Conservation (phyloP, 2,888 invertebrate species). For the Apotomis turbidana region DNA sequence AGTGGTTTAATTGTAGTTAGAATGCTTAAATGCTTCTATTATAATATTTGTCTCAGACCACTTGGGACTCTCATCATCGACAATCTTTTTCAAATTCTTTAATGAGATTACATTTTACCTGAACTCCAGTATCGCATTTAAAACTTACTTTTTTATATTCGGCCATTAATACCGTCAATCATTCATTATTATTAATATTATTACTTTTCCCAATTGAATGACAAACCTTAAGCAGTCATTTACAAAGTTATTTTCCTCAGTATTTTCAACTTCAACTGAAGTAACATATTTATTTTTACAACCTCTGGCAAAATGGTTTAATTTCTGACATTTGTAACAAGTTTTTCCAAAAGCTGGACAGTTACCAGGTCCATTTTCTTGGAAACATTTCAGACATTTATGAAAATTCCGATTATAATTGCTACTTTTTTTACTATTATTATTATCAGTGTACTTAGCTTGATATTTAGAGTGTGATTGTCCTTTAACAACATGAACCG, state of each 20-base stretch:
- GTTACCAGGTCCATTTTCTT: slow-evolving; percentile 18
- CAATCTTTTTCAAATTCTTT: too few relatives aligned
- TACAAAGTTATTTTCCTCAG: not conserved
- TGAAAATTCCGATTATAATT: not conserved
- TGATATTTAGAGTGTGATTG: not conserved
- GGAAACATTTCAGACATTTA: slow-evolving; percentile 27
- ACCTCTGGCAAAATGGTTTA: slow-evolving; percentile 24
- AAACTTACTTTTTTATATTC: too few relatives aligned
- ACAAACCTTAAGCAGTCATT: slow-evolving; percentile 26
- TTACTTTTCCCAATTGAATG: too few relatives aligned
- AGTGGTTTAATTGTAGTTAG: too few relatives aligned
- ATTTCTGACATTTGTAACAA: slow-evolving; percentile 12
- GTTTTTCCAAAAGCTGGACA: slow-evolving; percentile 33
- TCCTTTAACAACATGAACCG: not conserved
- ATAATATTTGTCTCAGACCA: too few relatives aligned
- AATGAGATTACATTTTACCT: too few relatives aligned
- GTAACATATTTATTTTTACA: slow-evolving; percentile 10
- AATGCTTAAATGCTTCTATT: too few relatives aligned
- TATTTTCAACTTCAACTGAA: not conserved
- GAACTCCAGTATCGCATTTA: too few relatives aligned
- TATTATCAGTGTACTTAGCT: slow-evolving; percentile 20
- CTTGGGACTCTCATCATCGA: too few relatives aligned
- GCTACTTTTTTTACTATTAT: not conserved
- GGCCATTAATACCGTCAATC: too few relatives aligned
- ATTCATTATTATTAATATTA: too few relatives aligned